Evolutionary conservation across 2,888 invertebrate species (phyloP).

Genomic region (Acanthacorydalis orientalis): DNA sequence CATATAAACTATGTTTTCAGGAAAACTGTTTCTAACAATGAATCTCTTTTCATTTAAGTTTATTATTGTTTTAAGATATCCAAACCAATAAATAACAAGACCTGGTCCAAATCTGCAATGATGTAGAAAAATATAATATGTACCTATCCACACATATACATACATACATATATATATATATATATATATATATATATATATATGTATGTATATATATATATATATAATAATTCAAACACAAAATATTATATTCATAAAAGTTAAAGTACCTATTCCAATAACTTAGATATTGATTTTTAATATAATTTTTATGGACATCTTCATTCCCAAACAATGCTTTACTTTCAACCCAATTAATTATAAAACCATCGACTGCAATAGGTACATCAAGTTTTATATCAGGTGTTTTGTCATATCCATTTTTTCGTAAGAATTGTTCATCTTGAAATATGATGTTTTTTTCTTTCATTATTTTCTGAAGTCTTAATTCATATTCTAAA

Average conservation of each 20-base stretch:
- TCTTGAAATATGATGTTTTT: conserved; percentile 46
- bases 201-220: too few species aligned
- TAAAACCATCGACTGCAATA: conserved; percentile 65
- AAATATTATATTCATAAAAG: background rate
- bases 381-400: conserved; percentile 84
- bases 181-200: too few species aligned
- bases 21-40: conserved; percentile 42
- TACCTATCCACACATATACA: background rate
- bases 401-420: conserved; percentile 90
- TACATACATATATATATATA: background rate
- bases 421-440: conserved; percentile 61
- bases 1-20: conserved; percentile 32
- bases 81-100: conserved; percentile 92
- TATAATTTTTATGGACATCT: conserved; percentile 61
- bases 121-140: background rate
- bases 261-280: conserved; percentile 63
- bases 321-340: conserved; percentile 88
- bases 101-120: conserved; percentile 71
- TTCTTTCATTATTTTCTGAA: conserved; percentile 42
- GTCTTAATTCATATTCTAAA: conserved; percentile 66
- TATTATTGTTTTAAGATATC: conserved; percentile 48
- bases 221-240: background rate
- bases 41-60: conserved; percentile 31
- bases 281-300: conserved; percentile 69
- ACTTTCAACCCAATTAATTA: conserved; percentile 92